Percentiles rank a stretch among this genome's conserved stretches.
phyloP scores from a whole-genome alignment of 53 echinoderm and acorn worm species.

The Temnopleurus reevesii region DNA sequence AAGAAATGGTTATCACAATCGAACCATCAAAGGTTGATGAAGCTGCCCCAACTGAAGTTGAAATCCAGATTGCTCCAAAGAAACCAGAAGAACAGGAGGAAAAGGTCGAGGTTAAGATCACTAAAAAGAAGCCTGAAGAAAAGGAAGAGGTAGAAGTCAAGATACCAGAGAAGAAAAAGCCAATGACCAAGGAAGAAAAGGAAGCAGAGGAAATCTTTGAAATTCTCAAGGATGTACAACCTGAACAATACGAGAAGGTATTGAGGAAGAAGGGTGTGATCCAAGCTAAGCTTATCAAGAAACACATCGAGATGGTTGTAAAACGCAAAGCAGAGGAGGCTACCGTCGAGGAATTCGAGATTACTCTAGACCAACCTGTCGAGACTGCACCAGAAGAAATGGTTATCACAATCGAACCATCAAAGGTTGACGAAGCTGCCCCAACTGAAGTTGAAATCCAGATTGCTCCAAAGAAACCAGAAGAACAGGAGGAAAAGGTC shows the following conservation, averaged over 20 bases:
- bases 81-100: slow-evolving; percentile 51
- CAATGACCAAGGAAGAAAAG: too few relatives aligned
- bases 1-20: background rate
- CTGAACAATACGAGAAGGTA: too few relatives aligned
- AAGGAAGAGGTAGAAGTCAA: background rate
- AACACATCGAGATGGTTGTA: slow-evolving; percentile 42
- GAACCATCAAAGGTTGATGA: background rate
- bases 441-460: background rate
- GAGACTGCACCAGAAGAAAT: background rate
- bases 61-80: slow-evolving; percentile 29
- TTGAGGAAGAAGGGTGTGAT: background rate
- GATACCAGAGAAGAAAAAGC: background rate
- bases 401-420: background rate
- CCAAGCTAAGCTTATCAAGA: too few relatives aligned
- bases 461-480: slow-evolving; percentile 21
- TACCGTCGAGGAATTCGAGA: background rate
- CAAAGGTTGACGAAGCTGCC: slow-evolving; percentile 48
- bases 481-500: background rate
- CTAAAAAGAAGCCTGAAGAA: slow-evolving; percentile 3
- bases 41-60: background rate
- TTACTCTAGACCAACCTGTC: background rate
- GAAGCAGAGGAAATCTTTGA: too few relatives aligned
- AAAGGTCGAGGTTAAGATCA: slow-evolving; percentile 32
- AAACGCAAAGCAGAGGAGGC: background rate
- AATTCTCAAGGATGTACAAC: too few relatives aligned